These are phyloP conservation scores for Cossypha caffra DNA, from an alignment of 2,797 vertebrate genomes.

Conservation along the genomic window DNA sequence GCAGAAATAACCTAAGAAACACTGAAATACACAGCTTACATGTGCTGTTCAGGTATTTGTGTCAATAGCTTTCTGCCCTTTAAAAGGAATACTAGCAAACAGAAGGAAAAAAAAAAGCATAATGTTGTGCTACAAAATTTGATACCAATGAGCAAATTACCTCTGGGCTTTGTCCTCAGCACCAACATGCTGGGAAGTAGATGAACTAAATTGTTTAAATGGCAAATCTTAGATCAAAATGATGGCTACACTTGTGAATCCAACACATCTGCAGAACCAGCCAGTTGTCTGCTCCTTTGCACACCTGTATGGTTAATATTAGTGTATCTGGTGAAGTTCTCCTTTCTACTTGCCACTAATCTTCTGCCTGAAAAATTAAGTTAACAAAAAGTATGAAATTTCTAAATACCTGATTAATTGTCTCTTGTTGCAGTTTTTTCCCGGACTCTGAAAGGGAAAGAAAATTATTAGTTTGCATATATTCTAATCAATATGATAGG, in stretches of 20 bases:
- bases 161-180: not conserved
- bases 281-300: not conserved
- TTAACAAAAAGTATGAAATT: not conserved
- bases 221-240: not conserved
- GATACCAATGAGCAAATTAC: not conserved
- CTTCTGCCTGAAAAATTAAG: not conserved
- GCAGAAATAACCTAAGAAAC: not conserved
- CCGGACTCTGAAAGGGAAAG: slow-evolving; percentile 76
- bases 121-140: not conserved
- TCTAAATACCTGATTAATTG: slow-evolving; percentile 72
- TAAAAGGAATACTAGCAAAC: not conserved
- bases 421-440: slow-evolving; percentile 54
- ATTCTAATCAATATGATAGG: not conserved
- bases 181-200: not conserved
- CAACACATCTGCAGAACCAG: not conserved
- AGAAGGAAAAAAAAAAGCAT: not conserved
- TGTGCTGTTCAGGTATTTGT: not conserved
- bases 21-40: not conserved
- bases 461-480: slow-evolving; percentile 3
- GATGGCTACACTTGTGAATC: not conserved
- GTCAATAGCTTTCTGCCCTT: not conserved
- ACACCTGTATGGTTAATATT: not conserved
- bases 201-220: not conserved
- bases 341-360: not conserved
- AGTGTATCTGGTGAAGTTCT: not conserved